Conservation (phyloP, 1,140 invertebrate species). For the Drosophila gunungcola region DNA sequence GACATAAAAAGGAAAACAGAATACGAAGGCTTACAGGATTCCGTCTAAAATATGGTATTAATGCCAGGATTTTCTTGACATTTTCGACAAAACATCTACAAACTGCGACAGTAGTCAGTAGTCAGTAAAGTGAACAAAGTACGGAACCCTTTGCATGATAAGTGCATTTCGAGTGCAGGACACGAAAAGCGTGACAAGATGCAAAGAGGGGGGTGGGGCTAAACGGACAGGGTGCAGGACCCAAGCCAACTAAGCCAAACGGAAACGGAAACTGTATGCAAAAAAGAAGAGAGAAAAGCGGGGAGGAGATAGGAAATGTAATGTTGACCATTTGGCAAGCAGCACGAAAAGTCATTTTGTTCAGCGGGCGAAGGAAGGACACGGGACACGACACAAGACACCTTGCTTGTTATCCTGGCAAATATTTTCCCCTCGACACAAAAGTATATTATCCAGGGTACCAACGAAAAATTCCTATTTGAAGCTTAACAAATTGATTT, state of each 20-base stretch:
- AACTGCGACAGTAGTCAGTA: slow-evolving; percentile 49
- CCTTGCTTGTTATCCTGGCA: slow-evolving; percentile 68
- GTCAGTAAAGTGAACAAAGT: slow-evolving; percentile 39
- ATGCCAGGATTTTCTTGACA: slow-evolving; percentile 73
- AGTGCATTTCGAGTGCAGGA: slow-evolving; percentile 77
- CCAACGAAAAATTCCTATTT: slow-evolving; percentile 41
- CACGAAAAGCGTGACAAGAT: slow-evolving; percentile 75
- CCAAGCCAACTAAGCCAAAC: slow-evolving; percentile 61
- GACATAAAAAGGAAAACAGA: slow-evolving; percentile 61
- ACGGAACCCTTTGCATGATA: slow-evolving; percentile 54
- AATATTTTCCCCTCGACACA: slow-evolving; percentile 56
- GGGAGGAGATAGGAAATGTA: slow-evolving; percentile 47
- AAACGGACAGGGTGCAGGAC: background rate
- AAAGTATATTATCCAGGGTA: slow-evolving; percentile 45
- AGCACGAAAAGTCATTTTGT: slow-evolving; percentile 76
- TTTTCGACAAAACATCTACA: slow-evolving; percentile 81
- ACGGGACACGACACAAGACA: slow-evolving; percentile 20
- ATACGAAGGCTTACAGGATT: slow-evolving; percentile 13
- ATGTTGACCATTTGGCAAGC: slow-evolving; percentile 80
- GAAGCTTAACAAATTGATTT: slow-evolving; percentile 75
- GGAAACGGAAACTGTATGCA: slow-evolving; percentile 76
- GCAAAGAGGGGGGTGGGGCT: slow-evolving; percentile 49
- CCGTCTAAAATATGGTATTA: slow-evolving; percentile 48
- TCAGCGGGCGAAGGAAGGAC: slow-evolving; percentile 1
- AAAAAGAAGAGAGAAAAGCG: slow-evolving; percentile 19